phyloP scores from a whole-genome alignment of 2,888 invertebrate genomes.

The Heliconius hortense region DNA sequence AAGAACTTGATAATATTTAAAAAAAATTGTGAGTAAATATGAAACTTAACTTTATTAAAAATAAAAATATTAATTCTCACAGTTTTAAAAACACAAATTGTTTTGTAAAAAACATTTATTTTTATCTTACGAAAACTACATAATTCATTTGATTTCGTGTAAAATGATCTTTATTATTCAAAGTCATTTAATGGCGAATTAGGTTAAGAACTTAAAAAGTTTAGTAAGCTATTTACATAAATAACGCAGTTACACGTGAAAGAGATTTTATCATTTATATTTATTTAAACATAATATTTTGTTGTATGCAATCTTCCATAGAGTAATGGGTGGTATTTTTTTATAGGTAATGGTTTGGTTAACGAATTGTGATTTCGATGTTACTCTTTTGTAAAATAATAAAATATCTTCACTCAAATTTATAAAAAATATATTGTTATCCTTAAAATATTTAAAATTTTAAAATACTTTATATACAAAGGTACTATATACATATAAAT shows the following conservation, averaged over 20 bases:
- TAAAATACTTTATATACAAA: no score
- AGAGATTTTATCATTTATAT: slow-evolving; percentile 5
- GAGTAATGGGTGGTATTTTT: slow-evolving; percentile 30
- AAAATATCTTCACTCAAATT: neutral
- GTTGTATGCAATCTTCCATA: slow-evolving; percentile 12
- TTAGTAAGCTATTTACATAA: neutral
- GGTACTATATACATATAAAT: no score
- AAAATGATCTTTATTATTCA: neutral
- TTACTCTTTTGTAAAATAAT: slow-evolving; percentile 14
- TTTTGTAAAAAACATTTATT: neutral
- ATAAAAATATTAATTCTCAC: neutral
- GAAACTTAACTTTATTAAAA: no score
- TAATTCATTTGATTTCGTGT: neutral
- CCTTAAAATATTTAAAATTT: neutral
- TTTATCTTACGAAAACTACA: neutral
- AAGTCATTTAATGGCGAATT: slow-evolving; percentile 26
- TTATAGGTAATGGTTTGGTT: slow-evolving; percentile 38
- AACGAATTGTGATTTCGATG: slow-evolving; percentile 36
- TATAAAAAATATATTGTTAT: no score
- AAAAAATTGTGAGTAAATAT: no score
- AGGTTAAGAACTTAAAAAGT: slow-evolving; percentile 18
- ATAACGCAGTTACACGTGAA: slow-evolving; percentile 3
- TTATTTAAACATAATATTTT: neutral
- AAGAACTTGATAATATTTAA: no score
- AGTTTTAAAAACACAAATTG: neutral